Evolutionary conservation across 2,113 vertebrate genomes (phyloP), one percentile per base, ranked within the genome.

Genomic region (Ursus arctos): DNA sequence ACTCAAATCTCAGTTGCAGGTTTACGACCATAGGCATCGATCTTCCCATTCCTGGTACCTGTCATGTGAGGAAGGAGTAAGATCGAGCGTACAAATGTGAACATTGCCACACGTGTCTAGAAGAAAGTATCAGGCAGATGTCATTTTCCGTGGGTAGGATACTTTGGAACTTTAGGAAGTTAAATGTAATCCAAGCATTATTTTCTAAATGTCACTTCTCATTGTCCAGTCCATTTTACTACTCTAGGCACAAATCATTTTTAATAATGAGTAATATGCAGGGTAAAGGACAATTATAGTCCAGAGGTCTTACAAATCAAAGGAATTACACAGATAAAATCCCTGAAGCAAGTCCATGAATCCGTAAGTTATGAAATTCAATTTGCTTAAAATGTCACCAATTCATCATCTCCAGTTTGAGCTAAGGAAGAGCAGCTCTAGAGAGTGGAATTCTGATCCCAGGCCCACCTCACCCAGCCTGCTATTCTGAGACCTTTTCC

Each of bases 321-420:
- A 96, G 53, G 88, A 97, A 92, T 88, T 88, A 92, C 36, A 88
- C 88, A 96, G 94, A 96, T 91, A 91, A 97, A 97, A 95, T 94
- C 76, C 87, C 88, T 55, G 24, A 97, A 96, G 74, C 76, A 81
- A 97, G 81, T 84, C n/a, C 63, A 88, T 15, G 93, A 95, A 93
- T 82, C 80, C 47, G 0, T 94, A 96, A 93, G 63, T 91, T 94
- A 88, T 77, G 33, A 96, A 97, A 97, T 96, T 96, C 80, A 94
- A 57, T 95, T 96, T 97, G 76, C 65, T 96, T 97, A 94, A 98
- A 98, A 98, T 98, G 96, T 97, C 97, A 97, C 80, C 84, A 98
- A 97, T 98, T 96, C 74, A 94, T 94, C 88, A 96, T 91, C 91
- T 96, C 74, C 53, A 80, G 49, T 91, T 91, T 96, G 28, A 92